Evolutionary conservation across 2,797 vertebrate species (phyloP).

Genomic region (Chelon auratus): DNA sequence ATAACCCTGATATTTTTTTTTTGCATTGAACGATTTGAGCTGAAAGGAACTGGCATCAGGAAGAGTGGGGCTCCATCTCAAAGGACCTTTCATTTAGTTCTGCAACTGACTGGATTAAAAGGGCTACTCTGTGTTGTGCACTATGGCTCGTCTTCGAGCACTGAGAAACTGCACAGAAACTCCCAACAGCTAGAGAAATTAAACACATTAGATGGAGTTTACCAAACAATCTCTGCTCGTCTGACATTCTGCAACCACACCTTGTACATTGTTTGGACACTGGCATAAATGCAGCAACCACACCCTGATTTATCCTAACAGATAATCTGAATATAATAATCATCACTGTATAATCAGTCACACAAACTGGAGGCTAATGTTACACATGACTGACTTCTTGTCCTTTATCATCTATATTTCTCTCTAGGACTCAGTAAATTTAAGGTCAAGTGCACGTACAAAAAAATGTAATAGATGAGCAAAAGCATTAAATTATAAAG

Average conservation of each 20-base stretch:
- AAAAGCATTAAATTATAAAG: not conserved
- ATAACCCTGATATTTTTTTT: constrained; percentile 63
- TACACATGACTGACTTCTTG: not conserved
- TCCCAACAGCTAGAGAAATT: not conserved
- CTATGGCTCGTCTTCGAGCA: not conserved
- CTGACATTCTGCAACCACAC: not conserved
- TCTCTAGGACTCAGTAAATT: not conserved
- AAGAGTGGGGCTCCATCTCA: constrained; percentile 77
- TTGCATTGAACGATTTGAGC: constrained; percentile 74
- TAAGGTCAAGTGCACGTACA: not conserved
- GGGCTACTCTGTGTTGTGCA: constrained; percentile 7
- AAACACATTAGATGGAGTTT: not conserved
- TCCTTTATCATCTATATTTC: not conserved
- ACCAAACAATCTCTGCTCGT: not conserved
- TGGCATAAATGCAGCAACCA: not conserved
- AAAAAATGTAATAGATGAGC: constrained; percentile 6
- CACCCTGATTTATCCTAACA: not conserved
- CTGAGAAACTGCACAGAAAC: constrained; percentile 10
- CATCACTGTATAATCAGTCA: not conserved
- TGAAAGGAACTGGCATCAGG: constrained; percentile 72
- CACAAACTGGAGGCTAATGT: not conserved
- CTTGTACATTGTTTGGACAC: not conserved
- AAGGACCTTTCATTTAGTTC: constrained; percentile 62
- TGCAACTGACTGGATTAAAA: constrained; percentile 18
- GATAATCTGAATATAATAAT: not conserved